Percentiles rank a stretch among this genome's conserved stretches.
Conservation (phyloP, 2,888 invertebrate genomes). For the Hirudinaria manillensis region DNA sequence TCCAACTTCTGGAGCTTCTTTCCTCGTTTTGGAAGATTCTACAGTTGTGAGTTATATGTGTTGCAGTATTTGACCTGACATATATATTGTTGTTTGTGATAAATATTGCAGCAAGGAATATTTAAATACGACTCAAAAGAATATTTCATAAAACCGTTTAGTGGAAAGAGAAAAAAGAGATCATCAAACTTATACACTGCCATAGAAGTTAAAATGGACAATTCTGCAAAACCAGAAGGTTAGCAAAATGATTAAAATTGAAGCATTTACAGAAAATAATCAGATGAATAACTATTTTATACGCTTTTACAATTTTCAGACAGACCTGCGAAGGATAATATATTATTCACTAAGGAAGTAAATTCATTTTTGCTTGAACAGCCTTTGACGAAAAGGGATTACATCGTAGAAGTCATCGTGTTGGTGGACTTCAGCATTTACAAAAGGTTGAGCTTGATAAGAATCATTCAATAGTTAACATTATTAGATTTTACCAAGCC, state of each 20-base stretch:
- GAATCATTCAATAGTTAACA: neutral
- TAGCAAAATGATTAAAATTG: neutral
- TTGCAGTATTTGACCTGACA: too few species aligned
- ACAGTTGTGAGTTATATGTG: neutral
- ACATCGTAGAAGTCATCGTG: constrained; percentile 24
- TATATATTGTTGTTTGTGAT: too few species aligned
- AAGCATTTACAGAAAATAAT: neutral
- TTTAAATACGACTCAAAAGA: constrained; percentile 1
- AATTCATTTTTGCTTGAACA: constrained; percentile 8
- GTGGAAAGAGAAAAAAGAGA: constrained; percentile 9
- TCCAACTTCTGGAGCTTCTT: neutral
- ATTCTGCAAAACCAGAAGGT: neutral
- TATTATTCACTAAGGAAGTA: neutral
- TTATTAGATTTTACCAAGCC: too few species aligned
- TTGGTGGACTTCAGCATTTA: constrained; percentile 25
- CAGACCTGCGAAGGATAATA: neutral
- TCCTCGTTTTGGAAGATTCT: neutral
- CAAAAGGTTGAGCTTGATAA: constrained; percentile 12
- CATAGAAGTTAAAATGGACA: neutral
- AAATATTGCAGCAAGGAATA: constrained; percentile 22
- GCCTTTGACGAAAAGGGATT: neutral
- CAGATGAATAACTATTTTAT: neutral
- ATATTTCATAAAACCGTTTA: constrained; percentile 17
- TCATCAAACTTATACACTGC: neutral
- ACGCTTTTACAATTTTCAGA: neutral